Base-by-base conservation (phyloP, 1,140 invertebrate genomes). In the Papilio helenus region DNA sequence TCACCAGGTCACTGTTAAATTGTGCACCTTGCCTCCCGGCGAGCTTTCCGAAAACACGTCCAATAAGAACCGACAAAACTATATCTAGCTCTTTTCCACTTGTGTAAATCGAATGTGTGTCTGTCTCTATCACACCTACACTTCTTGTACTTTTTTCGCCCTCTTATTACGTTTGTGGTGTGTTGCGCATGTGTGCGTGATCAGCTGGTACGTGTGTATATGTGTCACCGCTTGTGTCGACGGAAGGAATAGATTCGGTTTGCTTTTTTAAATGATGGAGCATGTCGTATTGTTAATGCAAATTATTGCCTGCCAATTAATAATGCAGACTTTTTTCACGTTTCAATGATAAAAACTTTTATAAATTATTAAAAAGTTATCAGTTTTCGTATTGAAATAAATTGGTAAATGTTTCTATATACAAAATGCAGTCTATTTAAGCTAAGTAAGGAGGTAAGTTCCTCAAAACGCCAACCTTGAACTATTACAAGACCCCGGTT, bases 1-100 rank as follows among this genome's bases (percentile, higher is more conserved):
- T 89, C 83, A 89, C 81, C 89, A 88, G 88, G 87, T 90, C 88
- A 92, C 88, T 89, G 90, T 90, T 90, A 91, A 90, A 90, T 88
- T 86, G 88, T 89, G 89, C 92, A 93, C 91, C 91, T 93, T 93
- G 90, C 90, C 90, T 92, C 91, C 88, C 90, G 89, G 84, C 85
- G 88, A 87, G 90, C 88, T 90, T 90, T 89, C 87, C 84, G 89
- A 92, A 92, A 91, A 89, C 89, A 79, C 79, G 85, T 89, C 83
- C 80, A 84, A 83, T 76, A 80, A 86, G 80, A 80, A 85, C 88
- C 87, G 91, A 89, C 87, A 85, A 87, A 88, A 80, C 84, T 79
- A 39, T 0, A 76, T 79, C 79, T 58, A 88, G 9, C 86, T 74
- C 84, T 72, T 71, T 90, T 83, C 12, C 79, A 85, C 88, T 77